Conservation (phyloP, 1,140 invertebrate species). For the Cydia strobilella region DNA sequence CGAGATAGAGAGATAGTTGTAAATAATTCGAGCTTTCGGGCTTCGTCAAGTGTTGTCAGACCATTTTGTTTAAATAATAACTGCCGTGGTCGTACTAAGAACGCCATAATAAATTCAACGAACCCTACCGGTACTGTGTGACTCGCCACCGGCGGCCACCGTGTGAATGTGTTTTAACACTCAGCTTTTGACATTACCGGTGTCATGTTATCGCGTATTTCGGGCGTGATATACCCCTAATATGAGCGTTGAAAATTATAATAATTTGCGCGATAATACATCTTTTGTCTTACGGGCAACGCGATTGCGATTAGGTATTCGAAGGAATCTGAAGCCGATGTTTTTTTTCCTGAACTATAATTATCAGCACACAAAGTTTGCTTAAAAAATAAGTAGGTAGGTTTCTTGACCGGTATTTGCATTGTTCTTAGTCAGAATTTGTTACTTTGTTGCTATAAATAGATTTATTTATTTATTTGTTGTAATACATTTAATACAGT, state of each 20-base stretch:
- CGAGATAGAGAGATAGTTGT: conserved; percentile 44
- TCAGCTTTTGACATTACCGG: conserved; percentile 59
- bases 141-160: conserved; percentile 65
- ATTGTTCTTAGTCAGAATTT: no score
- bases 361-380: conserved; percentile 11
- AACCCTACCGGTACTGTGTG: conserved; percentile 78
- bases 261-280: neutral
- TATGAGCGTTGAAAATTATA: conserved; percentile 54
- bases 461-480: no score
- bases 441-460: no score
- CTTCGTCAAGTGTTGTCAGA: conserved; percentile 66
- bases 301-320: conserved; percentile 3
- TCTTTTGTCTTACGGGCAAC: neutral
- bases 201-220: conserved; percentile 69
- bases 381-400: conserved; percentile 33
- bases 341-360: neutral
- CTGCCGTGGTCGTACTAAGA: conserved; percentile 71
- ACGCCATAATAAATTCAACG: conserved; percentile 79
- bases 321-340: neutral
- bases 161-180: conserved; percentile 73
- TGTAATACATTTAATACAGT: no score
- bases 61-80: conserved; percentile 74
- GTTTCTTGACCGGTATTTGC: neutral
- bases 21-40: conserved; percentile 58
- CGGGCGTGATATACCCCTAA: conserved; percentile 56